Evolutionary conservation across 2,888 invertebrate genomes (phyloP).

Genomic region (Stramonita haemastoma): DNA sequence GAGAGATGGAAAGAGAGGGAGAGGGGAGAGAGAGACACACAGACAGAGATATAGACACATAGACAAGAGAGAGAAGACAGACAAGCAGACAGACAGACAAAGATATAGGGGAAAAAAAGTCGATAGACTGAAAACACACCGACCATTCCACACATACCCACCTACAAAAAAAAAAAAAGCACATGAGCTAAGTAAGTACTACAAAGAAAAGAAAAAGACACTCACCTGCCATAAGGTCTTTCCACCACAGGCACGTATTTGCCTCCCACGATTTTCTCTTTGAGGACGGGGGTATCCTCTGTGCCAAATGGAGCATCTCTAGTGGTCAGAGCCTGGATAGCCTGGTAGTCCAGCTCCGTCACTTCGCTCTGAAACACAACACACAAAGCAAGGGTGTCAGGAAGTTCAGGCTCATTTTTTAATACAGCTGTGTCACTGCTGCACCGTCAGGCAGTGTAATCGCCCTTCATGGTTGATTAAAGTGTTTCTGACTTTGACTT

Average conservation of each 20-base stretch:
- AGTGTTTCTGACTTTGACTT: too few relatives aligned
- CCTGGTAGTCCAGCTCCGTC: constrained; percentile 56
- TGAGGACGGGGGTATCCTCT: constrained; percentile 60
- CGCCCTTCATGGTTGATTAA: too few relatives aligned
- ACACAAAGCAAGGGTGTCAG: neutral
- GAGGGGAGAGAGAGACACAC: neutral
- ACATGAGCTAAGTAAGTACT: neutral
- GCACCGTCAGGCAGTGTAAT: too few relatives aligned
- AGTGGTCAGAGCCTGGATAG: constrained; percentile 51
- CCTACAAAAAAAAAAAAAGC: neutral
- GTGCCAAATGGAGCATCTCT: constrained; percentile 71
- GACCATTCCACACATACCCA: too few relatives aligned
- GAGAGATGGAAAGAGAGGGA: neutral
- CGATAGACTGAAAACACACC: too few relatives aligned
- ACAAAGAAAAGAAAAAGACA: neutral
- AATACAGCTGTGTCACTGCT: neutral
- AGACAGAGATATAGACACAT: too few relatives aligned
- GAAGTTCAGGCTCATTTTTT: neutral
- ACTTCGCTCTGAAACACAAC: constrained; percentile 57
- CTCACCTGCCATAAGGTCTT: constrained; percentile 52
- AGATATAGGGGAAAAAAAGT: too few relatives aligned
- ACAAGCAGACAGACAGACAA: neutral
- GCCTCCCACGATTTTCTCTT: constrained; percentile 69
- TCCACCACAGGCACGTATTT: constrained; percentile 61
- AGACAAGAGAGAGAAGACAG: too few relatives aligned